These are phyloP conservation scores for Chirona hameri DNA, from an alignment of 2,888 invertebrate genomes.

Conservation along the genomic window DNA sequence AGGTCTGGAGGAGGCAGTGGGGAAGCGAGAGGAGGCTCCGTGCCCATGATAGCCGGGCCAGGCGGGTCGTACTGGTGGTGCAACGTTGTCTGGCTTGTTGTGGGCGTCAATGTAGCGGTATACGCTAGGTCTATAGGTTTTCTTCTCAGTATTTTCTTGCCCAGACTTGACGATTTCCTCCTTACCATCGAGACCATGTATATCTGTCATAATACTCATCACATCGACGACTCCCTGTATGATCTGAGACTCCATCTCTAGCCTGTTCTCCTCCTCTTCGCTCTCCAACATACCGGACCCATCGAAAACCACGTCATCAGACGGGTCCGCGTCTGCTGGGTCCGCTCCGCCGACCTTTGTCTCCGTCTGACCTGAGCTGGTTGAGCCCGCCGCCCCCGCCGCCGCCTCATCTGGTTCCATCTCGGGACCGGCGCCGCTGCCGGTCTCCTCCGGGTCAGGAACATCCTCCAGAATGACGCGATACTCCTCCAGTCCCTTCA, in stretches of 20 bases:
- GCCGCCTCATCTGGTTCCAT: not conserved
- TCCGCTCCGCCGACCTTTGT: too few species aligned
- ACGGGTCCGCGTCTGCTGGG: not conserved
- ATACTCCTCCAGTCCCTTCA: not conserved
- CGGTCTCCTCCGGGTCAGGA: not conserved
- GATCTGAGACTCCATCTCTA: too few species aligned
- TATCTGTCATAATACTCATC: too few species aligned
- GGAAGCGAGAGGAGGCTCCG: not conserved
- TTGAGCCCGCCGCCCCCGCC: too few species aligned
- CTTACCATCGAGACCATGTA: too few species aligned
- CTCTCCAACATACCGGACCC: not conserved
- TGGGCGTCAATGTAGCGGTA: not conserved
- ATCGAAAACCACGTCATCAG: not conserved
- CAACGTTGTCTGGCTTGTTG: not conserved
- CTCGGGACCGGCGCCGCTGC: not conserved
- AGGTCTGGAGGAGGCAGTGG: not conserved
- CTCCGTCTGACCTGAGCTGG: too few species aligned
- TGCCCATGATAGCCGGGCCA: not conserved
- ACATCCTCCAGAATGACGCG: not conserved
- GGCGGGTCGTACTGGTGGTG: not conserved
- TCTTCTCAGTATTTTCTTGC: not conserved
- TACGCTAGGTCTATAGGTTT: not conserved
- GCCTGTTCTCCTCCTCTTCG: not conserved
- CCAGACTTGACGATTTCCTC: too few species aligned
- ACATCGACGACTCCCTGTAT: too few species aligned